Conservation (phyloP, 2,113 vertebrate genomes). For the Mungos mungo region DNA sequence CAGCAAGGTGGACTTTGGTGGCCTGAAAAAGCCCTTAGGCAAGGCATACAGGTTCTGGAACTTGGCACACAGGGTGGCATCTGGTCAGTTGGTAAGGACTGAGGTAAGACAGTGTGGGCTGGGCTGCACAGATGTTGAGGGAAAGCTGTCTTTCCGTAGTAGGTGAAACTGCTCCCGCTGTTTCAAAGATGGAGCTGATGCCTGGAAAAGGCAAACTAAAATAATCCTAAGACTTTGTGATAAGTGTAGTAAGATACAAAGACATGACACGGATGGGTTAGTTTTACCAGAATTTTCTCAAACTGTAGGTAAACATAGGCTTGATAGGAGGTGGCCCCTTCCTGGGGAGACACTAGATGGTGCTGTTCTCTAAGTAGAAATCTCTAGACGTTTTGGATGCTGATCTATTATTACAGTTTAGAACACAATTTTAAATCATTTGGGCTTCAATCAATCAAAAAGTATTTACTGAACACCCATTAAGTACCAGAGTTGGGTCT, state of each 20-base stretch:
- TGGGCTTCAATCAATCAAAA: conserved; percentile 69
- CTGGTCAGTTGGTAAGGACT: background rate
- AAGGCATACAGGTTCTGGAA: background rate
- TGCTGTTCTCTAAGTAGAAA: conserved; percentile 81
- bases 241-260: background rate
- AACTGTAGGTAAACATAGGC: background rate
- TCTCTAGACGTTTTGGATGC: conserved; percentile 1
- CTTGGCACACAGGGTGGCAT: background rate
- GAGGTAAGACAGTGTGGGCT: background rate
- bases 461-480: conserved; percentile 67
- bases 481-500: conserved; percentile 56
- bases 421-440: conserved; percentile 64
- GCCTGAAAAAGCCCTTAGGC: background rate
- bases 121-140: background rate
- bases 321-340: background rate
- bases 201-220: background rate
- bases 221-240: conserved; percentile 13
- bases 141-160: background rate
- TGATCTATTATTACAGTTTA: conserved; percentile 70
- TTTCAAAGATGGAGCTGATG: conserved; percentile 12
- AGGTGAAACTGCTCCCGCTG: background rate
- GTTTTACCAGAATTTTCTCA: background rate
- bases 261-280: background rate
- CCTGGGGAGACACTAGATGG: conserved; percentile 82
- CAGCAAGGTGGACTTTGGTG: background rate